A percentile compares a stretch with the other conserved stretches of the same genome.
These are phyloP conservation scores for Aphidius colemani DNA, from an alignment of 2,888 invertebrate genomes.

Conservation along the genomic window DNA sequence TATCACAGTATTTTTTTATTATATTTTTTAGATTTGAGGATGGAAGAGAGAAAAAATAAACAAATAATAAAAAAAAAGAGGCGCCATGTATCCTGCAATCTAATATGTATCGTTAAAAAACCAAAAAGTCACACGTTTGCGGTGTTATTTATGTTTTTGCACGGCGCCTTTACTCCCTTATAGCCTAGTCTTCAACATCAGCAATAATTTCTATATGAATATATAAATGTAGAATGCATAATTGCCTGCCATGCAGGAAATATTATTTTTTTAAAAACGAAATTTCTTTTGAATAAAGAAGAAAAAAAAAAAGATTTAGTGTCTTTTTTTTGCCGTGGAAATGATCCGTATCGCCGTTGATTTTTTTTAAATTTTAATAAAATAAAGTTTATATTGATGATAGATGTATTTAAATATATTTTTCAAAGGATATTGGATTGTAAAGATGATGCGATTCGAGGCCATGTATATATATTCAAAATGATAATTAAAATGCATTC, in stretches of 20 bases:
- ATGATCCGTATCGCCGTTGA: too few relatives aligned
- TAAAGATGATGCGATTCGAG: constrained; percentile 24
- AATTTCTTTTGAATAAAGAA: background rate
- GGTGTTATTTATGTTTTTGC: constrained; percentile 40
- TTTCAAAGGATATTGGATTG: background rate
- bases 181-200: constrained; percentile 4
- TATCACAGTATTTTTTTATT: constrained; percentile 23
- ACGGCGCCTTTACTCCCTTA: constrained; percentile 29
- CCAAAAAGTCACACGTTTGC: constrained; percentile 35
- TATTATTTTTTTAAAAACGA: constrained; percentile 12
- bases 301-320: background rate
- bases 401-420: background rate
- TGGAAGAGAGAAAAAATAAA: too few relatives aligned
- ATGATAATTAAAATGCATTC: constrained; percentile 54
- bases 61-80: constrained; percentile 26
- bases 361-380: too few relatives aligned
- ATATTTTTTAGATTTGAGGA: too few relatives aligned
- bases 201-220: constrained; percentile 13
- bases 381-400: constrained; percentile 1
- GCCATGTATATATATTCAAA: constrained; percentile 31
- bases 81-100: constrained; percentile 42
- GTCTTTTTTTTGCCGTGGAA: background rate
- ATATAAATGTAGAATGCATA: constrained; percentile 26
- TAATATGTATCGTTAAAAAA: constrained; percentile 39
- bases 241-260: constrained; percentile 26